A percentile compares a stretch with the other conserved stretches of the same genome.
phyloP scores from a whole-genome alignment of 1,140 invertebrate genomes.

The Anadara kagoshimensis region DNA sequence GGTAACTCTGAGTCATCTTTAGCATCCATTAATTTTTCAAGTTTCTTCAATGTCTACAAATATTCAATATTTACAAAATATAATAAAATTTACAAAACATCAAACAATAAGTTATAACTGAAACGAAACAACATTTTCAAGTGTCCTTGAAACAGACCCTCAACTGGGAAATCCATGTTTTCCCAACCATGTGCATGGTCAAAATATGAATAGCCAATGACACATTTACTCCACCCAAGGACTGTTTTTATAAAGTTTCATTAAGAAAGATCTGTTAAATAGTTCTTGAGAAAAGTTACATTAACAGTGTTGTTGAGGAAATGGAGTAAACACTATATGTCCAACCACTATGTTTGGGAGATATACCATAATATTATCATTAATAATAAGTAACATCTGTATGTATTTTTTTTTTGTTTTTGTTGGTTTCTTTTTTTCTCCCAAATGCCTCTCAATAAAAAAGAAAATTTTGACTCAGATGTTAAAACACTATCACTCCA shows the following conservation, averaged over 20 bases:
- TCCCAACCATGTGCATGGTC: background rate
- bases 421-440: too few relatives aligned
- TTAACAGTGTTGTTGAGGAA: background rate
- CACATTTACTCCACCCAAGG: background rate
- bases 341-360: too few relatives aligned
- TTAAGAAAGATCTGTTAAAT: background rate
- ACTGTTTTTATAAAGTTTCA: background rate
- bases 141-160: background rate
- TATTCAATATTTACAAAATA: background rate
- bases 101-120: background rate
- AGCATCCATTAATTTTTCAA: constrained; percentile 63
- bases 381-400: background rate
- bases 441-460: too few relatives aligned
- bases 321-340: background rate
- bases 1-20: constrained; percentile 51
- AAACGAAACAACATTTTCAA: background rate
- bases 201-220: too few relatives aligned
- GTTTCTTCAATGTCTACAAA: constrained; percentile 54
- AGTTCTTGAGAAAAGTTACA: background rate
- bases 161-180: background rate
- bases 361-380: background rate
- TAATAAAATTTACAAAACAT: background rate
- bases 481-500: too few relatives aligned
- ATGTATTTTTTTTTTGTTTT: background rate
- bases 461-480: too few relatives aligned